Conservation (phyloP, 2,113 vertebrate genomes). For the Rallus limicola region DNA sequence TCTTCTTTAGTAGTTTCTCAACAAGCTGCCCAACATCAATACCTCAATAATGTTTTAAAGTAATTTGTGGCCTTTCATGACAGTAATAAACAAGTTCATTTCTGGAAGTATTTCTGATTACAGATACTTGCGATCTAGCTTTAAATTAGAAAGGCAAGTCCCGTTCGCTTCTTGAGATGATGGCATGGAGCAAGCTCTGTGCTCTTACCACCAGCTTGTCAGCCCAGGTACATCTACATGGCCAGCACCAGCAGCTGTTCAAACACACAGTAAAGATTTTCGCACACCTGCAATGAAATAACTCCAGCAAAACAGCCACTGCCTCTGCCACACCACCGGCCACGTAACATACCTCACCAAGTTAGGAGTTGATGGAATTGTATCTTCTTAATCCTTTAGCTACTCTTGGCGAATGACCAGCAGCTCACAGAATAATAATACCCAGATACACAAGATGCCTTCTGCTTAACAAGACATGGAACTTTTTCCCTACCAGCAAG, state of each 20-base stretch:
- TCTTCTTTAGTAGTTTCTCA: background rate
- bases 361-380: background rate
- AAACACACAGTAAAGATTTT: background rate
- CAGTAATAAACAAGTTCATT: background rate
- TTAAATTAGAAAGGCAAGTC: background rate
- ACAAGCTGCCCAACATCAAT: background rate
- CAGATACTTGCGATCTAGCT: rapidly evolving
- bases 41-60: background rate
- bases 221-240: rapidly evolving
- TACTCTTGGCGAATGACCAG: background rate
- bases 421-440: background rate
- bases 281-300: background rate
- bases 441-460: background rate
- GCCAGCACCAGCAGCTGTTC: background rate
- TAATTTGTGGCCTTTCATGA: background rate
- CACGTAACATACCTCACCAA: background rate
- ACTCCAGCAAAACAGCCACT: rapidly evolving
- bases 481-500: background rate
- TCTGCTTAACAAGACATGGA: background rate
- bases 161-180: rapidly evolving
- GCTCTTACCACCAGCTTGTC: background rate
- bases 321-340: background rate
- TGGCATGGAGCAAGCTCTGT: rapidly evolving
- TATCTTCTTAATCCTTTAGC: background rate
- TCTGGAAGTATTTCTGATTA: background rate